These are phyloP conservation scores for Melanaphis sacchari DNA, from an alignment of 1,140 invertebrate species.

Conservation along the genomic window DNA sequence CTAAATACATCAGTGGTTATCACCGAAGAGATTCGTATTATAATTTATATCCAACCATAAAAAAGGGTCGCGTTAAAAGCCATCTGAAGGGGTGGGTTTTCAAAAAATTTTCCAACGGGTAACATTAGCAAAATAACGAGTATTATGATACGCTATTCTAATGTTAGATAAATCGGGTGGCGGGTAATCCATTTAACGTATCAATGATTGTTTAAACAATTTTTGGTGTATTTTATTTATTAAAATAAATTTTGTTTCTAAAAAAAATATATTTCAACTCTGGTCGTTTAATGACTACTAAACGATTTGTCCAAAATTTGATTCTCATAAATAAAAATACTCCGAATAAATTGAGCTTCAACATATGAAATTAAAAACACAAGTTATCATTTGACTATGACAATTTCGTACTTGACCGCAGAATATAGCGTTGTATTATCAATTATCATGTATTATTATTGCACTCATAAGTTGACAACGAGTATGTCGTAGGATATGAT, in stretches of 20 bases:
- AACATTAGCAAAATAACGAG: neutral
- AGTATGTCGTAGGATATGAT: neutral
- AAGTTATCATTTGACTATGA: neutral
- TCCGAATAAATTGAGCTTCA: too few species aligned
- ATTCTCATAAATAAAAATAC: too few species aligned
- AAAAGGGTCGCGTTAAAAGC: neutral
- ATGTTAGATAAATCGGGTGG: neutral
- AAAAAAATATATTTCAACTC: too few species aligned
- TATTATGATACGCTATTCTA: neutral
- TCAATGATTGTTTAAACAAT: too few species aligned
- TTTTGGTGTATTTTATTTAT: too few species aligned
- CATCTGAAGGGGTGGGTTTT: neutral
- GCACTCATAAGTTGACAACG: neutral
- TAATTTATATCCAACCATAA: neutral
- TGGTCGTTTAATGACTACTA: too few species aligned
- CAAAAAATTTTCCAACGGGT: neutral
- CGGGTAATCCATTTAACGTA: too few species aligned
- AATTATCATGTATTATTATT: neutral
- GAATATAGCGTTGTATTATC: neutral
- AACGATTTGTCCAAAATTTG: too few species aligned
- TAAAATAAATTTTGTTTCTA: too few species aligned
- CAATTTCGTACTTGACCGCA: neutral
- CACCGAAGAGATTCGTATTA: neutral
- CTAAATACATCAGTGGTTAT: neutral
- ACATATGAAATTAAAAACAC: too few species aligned